Evolutionary conservation across 2,888 invertebrate genomes (phyloP).

Genomic region (Drosophila emarginata): DNA sequence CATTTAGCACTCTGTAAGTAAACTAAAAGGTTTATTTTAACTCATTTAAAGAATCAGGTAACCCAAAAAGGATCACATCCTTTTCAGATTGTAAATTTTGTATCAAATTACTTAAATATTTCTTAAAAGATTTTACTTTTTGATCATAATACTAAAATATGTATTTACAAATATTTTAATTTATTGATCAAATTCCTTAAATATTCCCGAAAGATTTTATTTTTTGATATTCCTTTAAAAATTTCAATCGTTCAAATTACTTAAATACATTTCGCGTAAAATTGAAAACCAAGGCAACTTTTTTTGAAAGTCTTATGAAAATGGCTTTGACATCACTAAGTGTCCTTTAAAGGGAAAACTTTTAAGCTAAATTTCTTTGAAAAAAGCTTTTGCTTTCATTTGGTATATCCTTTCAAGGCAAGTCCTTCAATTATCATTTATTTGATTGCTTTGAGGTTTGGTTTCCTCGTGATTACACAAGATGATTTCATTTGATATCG

Average conservation of each 20-base stretch:
- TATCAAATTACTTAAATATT: too few species aligned
- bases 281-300: too few species aligned
- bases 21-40: too few species aligned
- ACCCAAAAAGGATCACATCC: too few species aligned
- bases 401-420: neutral
- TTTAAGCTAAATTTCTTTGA: neutral
- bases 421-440: neutral
- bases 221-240: neutral
- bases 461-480: slow-evolving; percentile 1
- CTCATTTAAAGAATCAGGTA: too few species aligned
- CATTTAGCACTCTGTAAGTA: too few species aligned
- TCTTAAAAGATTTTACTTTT: too few species aligned
- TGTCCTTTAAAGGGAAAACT: neutral
- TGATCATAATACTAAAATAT: too few species aligned
- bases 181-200: too few species aligned
- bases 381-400: neutral
- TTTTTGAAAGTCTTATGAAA: neutral
- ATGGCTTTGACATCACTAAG: neutral
- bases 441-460: neutral
- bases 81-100: too few species aligned
- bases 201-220: neutral
- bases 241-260: neutral
- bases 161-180: too few species aligned
- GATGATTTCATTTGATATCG: neutral
- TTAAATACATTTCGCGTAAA: neutral